Evolutionary conservation across 2,888 invertebrate genomes (phyloP).

Genomic region (Sialis fuliginosa): DNA sequence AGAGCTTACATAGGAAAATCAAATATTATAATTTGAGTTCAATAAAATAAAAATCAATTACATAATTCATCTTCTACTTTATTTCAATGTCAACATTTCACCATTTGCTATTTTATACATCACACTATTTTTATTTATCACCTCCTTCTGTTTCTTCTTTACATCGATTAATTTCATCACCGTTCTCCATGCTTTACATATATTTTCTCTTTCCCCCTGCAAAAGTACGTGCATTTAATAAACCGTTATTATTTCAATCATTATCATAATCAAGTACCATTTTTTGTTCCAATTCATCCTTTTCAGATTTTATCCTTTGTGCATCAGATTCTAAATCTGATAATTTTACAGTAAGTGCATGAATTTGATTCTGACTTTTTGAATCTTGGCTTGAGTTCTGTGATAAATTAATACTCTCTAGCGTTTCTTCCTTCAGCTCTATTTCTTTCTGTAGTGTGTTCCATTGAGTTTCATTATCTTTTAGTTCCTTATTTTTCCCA

Average conservation of each 20-base stretch:
- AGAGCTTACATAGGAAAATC: neutral
- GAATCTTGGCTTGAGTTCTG: too few relatives aligned
- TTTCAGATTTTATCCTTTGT: neutral
- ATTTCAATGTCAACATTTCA: too few relatives aligned
- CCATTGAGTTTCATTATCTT: conserved; percentile 33
- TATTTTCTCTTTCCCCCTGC: conserved; percentile 1
- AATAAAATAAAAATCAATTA: too few relatives aligned
- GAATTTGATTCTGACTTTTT: too few relatives aligned
- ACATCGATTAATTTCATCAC: neutral
- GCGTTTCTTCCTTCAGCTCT: conserved; percentile 33
- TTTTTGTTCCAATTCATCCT: neutral
- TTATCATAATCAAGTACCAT: neutral
- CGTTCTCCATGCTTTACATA: neutral
- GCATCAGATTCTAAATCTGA: neutral
- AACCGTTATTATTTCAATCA: neutral
- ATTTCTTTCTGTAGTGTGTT: conserved; percentile 34
- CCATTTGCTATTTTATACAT: too few relatives aligned
- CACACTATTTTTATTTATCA: too few relatives aligned
- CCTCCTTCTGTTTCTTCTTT: too few relatives aligned
- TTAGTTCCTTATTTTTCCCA: conserved; percentile 32
- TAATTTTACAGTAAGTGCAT: neutral
- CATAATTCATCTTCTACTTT: too few relatives aligned
- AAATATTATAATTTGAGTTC: too few relatives aligned
- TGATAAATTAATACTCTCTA: conserved; percentile 18
- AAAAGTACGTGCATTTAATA: neutral